Evolutionary conservation across 2,888 invertebrate genomes (phyloP), one percentile per base, ranked within the genome.

Genomic region (Cheilosia vulpina): DNA sequence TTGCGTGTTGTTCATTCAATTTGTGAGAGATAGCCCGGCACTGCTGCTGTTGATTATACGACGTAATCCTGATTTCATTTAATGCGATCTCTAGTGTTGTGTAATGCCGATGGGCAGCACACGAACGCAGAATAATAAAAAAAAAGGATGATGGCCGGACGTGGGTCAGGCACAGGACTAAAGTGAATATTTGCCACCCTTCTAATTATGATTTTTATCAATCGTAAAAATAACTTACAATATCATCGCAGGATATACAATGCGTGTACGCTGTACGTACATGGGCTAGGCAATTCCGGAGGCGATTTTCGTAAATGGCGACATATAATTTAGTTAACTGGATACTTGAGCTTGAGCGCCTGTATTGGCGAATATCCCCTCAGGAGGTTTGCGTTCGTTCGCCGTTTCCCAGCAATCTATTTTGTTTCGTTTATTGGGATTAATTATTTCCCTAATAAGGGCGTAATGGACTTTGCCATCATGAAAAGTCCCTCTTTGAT

Each of bases 191-290:
- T 62, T 72, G 34, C 76, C 81, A 72, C 65, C 76, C 81, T 68
- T 77, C 66, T 76, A 81, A 85, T 85, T 85, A 85, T 76, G 85
- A 85, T 85, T 85, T 85, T 85, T 85, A 85, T 85, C 85, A 81
- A 81, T 85, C 81, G 72, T 85, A 57, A 79, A 73, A 79, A 69
- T 75, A 63, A 73, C 84, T 65, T 65, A 55, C 72, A 60, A 78
- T 62, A 77, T 68, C 77, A 55, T 57, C 57, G 65, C 41, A 43
- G 21, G 43, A 24, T 31, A 43, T 24, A 47, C 52, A 58, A 57
- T 45, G 58, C 57, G 27, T 52, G 47, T 43, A 15, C 31, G 60
- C 45, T 52, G 47, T 43, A 15, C 31, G 60, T 52, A 68, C 38
- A 55, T 41, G 24, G 38, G 31, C 13, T n/a, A 17, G 55, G n/a